Evolutionary conservation across 2,113 vertebrate genomes (phyloP).

Genomic region (Epinephelus moara): DNA sequence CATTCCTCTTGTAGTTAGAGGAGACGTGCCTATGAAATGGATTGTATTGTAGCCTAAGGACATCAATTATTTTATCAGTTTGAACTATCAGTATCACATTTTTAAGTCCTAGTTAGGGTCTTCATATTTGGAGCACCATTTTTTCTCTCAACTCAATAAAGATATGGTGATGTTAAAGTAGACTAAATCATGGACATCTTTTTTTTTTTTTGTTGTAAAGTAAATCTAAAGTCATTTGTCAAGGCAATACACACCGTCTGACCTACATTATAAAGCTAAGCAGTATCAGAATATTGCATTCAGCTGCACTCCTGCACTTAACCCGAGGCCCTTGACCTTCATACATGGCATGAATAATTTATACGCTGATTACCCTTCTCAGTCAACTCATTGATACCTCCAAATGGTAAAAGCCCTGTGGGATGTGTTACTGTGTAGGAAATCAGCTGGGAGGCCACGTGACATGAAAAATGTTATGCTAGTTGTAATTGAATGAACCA

Average conservation of each 20-base stretch:
- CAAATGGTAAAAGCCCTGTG: constrained; percentile 27
- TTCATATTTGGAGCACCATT: background rate
- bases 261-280: background rate
- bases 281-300: constrained; percentile 38
- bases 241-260: constrained; percentile 4
- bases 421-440: constrained; percentile 10
- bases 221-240: background rate
- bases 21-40: background rate
- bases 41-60: background rate
- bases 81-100: background rate
- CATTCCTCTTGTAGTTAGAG: constrained; percentile 2
- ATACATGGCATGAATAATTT: constrained; percentile 65
- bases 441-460: constrained; percentile 18
- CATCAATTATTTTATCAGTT: constrained; percentile 12
- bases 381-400: constrained; percentile 48
- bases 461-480: constrained; percentile 4
- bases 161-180: background rate
- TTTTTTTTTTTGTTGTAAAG: background rate
- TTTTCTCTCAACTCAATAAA: background rate
- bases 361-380: constrained; percentile 48
- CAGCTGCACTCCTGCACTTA: constrained; percentile 46
- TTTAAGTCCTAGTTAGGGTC: background rate
- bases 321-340: constrained; percentile 68
- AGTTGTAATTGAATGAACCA: background rate
- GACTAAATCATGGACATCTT: background rate